These are phyloP conservation scores for Ophion slaviceki DNA, from an alignment of 2,888 invertebrate species.

Conservation along the genomic window DNA sequence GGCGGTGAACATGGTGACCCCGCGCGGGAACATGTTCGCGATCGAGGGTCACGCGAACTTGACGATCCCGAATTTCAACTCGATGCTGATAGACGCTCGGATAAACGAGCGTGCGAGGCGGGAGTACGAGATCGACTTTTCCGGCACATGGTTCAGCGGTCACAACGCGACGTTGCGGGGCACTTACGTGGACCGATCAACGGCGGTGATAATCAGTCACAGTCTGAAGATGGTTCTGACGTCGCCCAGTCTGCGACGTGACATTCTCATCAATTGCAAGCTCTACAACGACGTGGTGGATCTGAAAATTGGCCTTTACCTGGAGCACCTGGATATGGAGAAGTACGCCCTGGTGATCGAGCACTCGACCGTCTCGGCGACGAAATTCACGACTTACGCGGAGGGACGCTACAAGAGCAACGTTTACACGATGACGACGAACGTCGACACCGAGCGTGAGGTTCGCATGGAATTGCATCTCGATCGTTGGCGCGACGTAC, in stretches of 20 bases:
- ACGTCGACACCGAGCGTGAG: constrained; percentile 87
- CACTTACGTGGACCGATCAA: constrained; percentile 90
- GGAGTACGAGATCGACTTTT: constrained; percentile 89
- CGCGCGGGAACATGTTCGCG: constrained; percentile 88
- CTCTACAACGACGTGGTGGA: constrained; percentile 89
- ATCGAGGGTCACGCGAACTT: constrained; percentile 90
- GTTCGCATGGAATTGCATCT: constrained; percentile 90
- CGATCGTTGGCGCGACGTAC: constrained; percentile 91
- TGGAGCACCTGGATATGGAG: constrained; percentile 87
- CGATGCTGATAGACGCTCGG: constrained; percentile 87
- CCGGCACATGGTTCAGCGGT: constrained; percentile 93
- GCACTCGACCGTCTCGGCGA: constrained; percentile 86
- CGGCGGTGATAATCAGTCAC: constrained; percentile 87
- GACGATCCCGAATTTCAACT: constrained; percentile 90
- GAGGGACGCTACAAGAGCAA: constrained; percentile 88
- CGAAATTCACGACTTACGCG: constrained; percentile 87
- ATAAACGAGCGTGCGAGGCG: constrained; percentile 88
- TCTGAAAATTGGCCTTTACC: constrained; percentile 88
- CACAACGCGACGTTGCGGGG: constrained; percentile 89
- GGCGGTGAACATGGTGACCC: constrained; percentile 86
- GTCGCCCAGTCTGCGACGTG: constrained; percentile 89
- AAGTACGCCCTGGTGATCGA: constrained; percentile 88
- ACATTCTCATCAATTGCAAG: constrained; percentile 87
- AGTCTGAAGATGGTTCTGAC: constrained; percentile 89
- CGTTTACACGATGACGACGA: constrained; percentile 88